Percentiles rank a stretch among this genome's conserved stretches.
These are phyloP conservation scores for Campylomormyrus tamandua DNA, from an alignment of 2,113 vertebrate species.

Conservation along the genomic window DNA sequence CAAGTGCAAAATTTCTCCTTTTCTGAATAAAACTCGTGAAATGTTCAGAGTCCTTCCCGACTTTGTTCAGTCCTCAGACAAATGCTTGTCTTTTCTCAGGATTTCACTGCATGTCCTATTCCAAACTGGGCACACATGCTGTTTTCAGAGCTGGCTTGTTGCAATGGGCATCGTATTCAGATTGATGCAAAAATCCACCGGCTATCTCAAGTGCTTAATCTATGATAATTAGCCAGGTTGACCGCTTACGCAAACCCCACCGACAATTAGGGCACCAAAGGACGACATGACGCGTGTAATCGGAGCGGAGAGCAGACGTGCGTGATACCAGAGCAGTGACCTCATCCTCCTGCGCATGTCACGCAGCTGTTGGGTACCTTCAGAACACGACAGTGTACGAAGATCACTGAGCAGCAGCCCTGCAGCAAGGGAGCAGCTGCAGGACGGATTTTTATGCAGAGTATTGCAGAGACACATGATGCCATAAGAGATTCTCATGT, in stretches of 20 bases:
- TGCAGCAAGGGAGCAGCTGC: background rate
- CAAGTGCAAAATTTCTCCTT: background rate
- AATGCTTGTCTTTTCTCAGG: background rate
- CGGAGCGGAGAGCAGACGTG: background rate
- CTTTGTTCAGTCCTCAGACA: background rate
- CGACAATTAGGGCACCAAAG: constrained; percentile 11
- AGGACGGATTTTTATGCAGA: background rate
- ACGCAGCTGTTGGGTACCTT: background rate
- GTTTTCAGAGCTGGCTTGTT: background rate
- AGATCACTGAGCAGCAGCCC: background rate
- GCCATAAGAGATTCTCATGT: background rate
- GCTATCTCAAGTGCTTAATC: constrained; percentile 5
- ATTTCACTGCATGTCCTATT: background rate
- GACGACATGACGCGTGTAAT: constrained; percentile 9
- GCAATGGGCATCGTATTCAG: background rate
- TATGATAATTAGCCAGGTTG: constrained; percentile 12
- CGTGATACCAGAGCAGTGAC: background rate
- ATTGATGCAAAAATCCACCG: background rate
- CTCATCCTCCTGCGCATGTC: background rate
- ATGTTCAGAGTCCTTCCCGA: background rate
- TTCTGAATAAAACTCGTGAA: background rate
- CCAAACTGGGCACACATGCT: background rate
- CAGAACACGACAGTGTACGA: background rate
- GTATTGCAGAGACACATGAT: background rate
- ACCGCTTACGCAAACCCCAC: background rate